Percentiles rank a stretch among this genome's conserved stretches.
Conservation (phyloP, 1,140 invertebrate species). For the Chrysopa pallens region DNA sequence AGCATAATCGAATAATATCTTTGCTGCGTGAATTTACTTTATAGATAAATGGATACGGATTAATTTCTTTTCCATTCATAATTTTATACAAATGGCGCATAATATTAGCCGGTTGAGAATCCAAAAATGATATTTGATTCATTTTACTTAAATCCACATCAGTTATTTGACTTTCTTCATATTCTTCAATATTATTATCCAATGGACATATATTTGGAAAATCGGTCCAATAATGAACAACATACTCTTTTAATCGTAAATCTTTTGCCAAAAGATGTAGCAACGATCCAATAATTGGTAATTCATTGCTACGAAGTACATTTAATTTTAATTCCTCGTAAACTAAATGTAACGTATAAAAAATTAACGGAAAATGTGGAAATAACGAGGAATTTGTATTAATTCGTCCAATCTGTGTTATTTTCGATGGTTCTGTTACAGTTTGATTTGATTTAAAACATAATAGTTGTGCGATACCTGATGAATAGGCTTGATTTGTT, state of each 20-base stretch:
- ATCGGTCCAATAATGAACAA: slow-evolving; percentile 72
- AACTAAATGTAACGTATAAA: slow-evolving; percentile 69
- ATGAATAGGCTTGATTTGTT: not conserved
- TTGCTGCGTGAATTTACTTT: slow-evolving; percentile 51
- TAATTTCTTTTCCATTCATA: slow-evolving; percentile 22
- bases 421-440: too few relatives aligned
- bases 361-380: slow-evolving; percentile 48
- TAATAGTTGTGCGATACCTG: slow-evolving; percentile 1
- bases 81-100: slow-evolving; percentile 49
- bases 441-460: too few relatives aligned
- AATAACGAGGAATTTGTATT: slow-evolving; percentile 53
- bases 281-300: slow-evolving; percentile 49
- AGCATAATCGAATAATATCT: slow-evolving; percentile 49
- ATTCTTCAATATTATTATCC: slow-evolving; percentile 9
- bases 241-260: slow-evolving; percentile 49
- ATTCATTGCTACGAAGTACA: slow-evolving; percentile 42
- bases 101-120: slow-evolving; percentile 43
- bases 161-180: slow-evolving; percentile 21
- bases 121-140: slow-evolving; percentile 39
- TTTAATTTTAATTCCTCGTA: slow-evolving; percentile 86
- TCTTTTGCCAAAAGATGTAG: slow-evolving; percentile 64
- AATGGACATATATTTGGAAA: slow-evolving; percentile 44
- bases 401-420: slow-evolving; percentile 24
- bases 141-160: slow-evolving; percentile 38
- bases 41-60: slow-evolving; percentile 48